These are phyloP conservation scores for Lepidiolamprologus cunningtoni DNA, from an alignment of 2,113 vertebrate genomes.

Conservation along the genomic window DNA sequence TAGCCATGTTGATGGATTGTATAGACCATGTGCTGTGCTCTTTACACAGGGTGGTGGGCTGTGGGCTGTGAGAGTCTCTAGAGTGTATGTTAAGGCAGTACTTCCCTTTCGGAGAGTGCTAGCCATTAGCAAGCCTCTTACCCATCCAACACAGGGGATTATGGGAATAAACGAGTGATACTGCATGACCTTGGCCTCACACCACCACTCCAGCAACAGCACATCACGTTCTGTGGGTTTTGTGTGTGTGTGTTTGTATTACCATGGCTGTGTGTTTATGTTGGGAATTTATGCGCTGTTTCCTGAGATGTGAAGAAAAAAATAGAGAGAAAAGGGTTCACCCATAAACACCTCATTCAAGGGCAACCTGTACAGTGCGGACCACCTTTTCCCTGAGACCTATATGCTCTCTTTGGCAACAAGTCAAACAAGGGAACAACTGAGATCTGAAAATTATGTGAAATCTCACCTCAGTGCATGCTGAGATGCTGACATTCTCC, in stretches of 20 bases:
- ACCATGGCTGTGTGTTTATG: neutral
- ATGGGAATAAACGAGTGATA: conserved; percentile 60
- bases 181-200: conserved; percentile 57
- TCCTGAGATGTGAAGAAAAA: conserved; percentile 23
- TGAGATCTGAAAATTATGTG: conserved; percentile 31
- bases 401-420: conserved; percentile 5
- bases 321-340: conserved; percentile 11
- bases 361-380: conserved; percentile 4
- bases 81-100: conserved; percentile 50
- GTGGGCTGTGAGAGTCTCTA: conserved; percentile 42
- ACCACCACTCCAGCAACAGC: conserved; percentile 19
- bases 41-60: conserved; percentile 44
- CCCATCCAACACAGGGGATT: conserved; percentile 57
- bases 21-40: conserved; percentile 51
- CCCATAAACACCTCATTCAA: conserved; percentile 61
- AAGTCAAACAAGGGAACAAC: conserved; percentile 24
- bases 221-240: conserved; percentile 15
- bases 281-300: neutral
- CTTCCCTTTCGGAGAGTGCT: conserved; percentile 40
- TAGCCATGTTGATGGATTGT: conserved; percentile 64
- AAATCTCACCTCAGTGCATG: conserved; percentile 9
- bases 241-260: neutral
- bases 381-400: conserved; percentile 25
- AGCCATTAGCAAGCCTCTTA: conserved; percentile 69
- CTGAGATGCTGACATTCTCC: conserved; percentile 27